Percentiles rank a stretch among this genome's conserved stretches.
Evolutionary conservation across 1,140 invertebrate genomes (phyloP).

Genomic region (Magallana gigas): DNA sequence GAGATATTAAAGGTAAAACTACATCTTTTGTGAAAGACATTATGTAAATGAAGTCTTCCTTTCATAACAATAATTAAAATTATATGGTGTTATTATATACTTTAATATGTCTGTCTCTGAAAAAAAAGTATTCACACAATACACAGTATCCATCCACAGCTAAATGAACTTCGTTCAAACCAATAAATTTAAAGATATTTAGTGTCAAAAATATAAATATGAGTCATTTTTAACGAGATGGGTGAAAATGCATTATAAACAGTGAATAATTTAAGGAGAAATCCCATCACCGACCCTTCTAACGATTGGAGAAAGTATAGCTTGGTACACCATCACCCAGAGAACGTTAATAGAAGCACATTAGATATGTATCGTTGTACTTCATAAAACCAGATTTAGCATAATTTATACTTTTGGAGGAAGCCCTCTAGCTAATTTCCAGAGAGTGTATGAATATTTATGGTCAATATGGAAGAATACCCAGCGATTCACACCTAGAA

Average conservation of each 20-base stretch:
- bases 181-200: slow-evolving; percentile 18
- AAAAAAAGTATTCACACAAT: not conserved
- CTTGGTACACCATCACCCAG: not conserved
- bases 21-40: too few species aligned
- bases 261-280: slow-evolving; percentile 1
- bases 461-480: slow-evolving; percentile 19
- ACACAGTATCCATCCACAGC: not conserved
- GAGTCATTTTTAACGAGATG: not conserved
- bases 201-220: slow-evolving; percentile 9
- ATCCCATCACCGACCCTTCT: not conserved
- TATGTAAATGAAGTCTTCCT: too few species aligned
- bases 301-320: not conserved
- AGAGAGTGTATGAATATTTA: slow-evolving; percentile 33
- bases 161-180: not conserved
- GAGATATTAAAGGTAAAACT: too few species aligned
- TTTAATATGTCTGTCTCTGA: not conserved
- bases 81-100: not conserved
- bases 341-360: not conserved
- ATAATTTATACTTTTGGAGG: slow-evolving; percentile 19
- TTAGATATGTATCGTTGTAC: slow-evolving; percentile 23
- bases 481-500: slow-evolving; percentile 8
- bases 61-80: too few species aligned
- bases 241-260: slow-evolving; percentile 22
- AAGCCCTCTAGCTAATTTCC: slow-evolving; percentile 23
- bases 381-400: slow-evolving; percentile 15